phyloP scores from a whole-genome alignment of 2,797 vertebrate genomes.

The Dromococcyx pavoninus region DNA sequence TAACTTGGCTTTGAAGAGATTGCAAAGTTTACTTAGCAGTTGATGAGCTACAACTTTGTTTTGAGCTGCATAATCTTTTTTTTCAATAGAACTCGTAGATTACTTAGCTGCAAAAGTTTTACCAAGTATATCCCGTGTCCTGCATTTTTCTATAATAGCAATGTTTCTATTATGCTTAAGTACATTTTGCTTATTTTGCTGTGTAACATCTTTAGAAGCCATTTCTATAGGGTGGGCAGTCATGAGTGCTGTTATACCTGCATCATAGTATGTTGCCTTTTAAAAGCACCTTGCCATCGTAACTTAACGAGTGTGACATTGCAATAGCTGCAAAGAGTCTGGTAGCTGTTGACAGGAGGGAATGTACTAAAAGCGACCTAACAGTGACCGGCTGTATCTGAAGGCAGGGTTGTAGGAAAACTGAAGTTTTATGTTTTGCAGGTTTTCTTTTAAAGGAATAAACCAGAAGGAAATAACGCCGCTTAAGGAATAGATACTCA shows the following conservation, averaged over 20 bases:
- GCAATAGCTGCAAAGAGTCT: background rate
- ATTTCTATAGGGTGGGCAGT: background rate
- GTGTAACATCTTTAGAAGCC: background rate
- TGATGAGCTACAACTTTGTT: background rate
- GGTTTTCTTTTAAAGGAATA: background rate
- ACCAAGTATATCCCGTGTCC: too few relatives aligned
- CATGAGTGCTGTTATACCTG: background rate
- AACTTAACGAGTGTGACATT: background rate
- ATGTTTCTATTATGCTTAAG: background rate
- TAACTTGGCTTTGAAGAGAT: background rate
- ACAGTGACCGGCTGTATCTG: background rate
- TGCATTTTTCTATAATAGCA: background rate
- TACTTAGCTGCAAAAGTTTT: too few relatives aligned
- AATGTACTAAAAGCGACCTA: background rate
- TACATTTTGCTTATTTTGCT: background rate
- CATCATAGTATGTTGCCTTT: background rate
- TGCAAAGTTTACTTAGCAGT: background rate
- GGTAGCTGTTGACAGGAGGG: background rate
- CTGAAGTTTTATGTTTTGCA: background rate
- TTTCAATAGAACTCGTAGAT: background rate
- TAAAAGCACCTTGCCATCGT: background rate
- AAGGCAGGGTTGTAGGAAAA: background rate
- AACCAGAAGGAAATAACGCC: background rate
- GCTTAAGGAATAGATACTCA: background rate
- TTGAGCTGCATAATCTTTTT: background rate